A percentile compares a stretch with the other conserved stretches of the same genome.
Evolutionary conservation across 2,113 vertebrate genomes (phyloP).

Genomic region (Lasiurus borealis): DNA sequence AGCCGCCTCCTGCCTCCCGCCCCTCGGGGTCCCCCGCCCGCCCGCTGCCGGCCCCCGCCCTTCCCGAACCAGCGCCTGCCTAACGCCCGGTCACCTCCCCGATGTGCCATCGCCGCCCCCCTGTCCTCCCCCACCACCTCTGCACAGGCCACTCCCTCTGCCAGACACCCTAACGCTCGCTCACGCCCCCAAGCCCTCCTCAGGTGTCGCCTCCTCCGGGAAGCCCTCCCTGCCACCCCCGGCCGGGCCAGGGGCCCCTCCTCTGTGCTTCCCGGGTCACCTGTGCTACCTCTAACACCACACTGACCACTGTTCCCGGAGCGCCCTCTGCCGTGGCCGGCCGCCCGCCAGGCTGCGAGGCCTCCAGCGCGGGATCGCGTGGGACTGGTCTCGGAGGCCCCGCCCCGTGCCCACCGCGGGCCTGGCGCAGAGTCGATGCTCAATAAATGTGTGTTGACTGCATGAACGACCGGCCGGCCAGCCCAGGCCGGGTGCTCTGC

Average conservation of each 20-base stretch:
- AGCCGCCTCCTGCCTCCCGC: not conserved
- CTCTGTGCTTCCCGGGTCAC: slow-evolving; percentile 61
- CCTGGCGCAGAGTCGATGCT: slow-evolving; percentile 32
- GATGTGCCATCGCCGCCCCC: too few species aligned
- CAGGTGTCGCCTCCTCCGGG: slow-evolving; percentile 35
- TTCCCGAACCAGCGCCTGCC: not conserved
- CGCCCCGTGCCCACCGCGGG: too few species aligned
- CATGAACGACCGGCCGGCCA: not conserved
- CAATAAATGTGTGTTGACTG: slow-evolving; percentile 79
- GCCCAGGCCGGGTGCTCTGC: not conserved
- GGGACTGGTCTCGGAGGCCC: not conserved
- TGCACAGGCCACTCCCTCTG: not conserved
- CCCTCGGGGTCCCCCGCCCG: not conserved
- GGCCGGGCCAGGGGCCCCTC: slow-evolving; percentile 64
- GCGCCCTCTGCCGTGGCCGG: slow-evolving; percentile 45
- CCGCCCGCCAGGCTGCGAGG: too few species aligned
- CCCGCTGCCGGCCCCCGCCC: not conserved
- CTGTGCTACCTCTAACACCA: slow-evolving; percentile 80
- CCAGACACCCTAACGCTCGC: slow-evolving; percentile 49
- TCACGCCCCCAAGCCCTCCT: not conserved
- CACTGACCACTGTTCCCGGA: slow-evolving; percentile 79
- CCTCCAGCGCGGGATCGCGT: slow-evolving; percentile 2
- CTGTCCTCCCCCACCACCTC: not conserved
- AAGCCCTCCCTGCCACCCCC: slow-evolving; percentile 48
- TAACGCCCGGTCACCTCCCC: not conserved